Percentiles rank a stretch among this genome's conserved stretches.
These are phyloP conservation scores for Clinocottus analis DNA, from an alignment of 2,113 vertebrate species.

Conservation along the genomic window DNA sequence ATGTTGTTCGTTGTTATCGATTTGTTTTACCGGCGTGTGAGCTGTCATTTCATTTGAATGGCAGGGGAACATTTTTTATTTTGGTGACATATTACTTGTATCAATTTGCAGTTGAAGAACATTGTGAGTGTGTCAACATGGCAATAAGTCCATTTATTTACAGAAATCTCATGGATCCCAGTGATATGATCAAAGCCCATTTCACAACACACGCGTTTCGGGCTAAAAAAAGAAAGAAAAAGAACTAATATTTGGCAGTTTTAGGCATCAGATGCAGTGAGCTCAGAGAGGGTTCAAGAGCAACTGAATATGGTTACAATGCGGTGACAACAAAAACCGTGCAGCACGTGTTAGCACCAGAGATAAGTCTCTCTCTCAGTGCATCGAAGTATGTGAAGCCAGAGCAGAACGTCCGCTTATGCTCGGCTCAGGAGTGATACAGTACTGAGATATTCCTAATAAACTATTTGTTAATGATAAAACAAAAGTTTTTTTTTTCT, in stretches of 20 bases:
- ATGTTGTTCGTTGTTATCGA: background rate
- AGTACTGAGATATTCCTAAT: conserved; percentile 56
- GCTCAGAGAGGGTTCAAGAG: background rate
- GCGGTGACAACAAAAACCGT: background rate
- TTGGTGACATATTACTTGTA: background rate
- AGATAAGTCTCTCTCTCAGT: conserved; percentile 21
- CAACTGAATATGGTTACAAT: background rate
- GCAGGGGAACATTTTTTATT: background rate
- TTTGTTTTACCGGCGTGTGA: background rate
- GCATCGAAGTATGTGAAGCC: conserved; percentile 10
- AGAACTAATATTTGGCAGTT: background rate
- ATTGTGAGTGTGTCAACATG: background rate
- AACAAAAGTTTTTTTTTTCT: conserved; percentile 1
- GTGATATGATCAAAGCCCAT: conserved; percentile 15
- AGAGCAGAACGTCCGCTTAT: background rate
- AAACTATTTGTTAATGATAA: background rate
- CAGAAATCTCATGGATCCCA: conserved; percentile 2
- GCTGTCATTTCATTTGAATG: background rate
- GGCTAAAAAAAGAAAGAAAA: background rate
- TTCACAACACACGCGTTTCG: background rate
- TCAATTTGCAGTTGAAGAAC: background rate
- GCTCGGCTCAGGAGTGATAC: conserved; percentile 36
- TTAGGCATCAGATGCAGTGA: background rate
- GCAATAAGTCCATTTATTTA: conserved; percentile 17
- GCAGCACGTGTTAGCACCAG: conserved; percentile 62